phyloP scores from a whole-genome alignment of 2,888 invertebrate species.

The Aspidiotus rigidus region DNA sequence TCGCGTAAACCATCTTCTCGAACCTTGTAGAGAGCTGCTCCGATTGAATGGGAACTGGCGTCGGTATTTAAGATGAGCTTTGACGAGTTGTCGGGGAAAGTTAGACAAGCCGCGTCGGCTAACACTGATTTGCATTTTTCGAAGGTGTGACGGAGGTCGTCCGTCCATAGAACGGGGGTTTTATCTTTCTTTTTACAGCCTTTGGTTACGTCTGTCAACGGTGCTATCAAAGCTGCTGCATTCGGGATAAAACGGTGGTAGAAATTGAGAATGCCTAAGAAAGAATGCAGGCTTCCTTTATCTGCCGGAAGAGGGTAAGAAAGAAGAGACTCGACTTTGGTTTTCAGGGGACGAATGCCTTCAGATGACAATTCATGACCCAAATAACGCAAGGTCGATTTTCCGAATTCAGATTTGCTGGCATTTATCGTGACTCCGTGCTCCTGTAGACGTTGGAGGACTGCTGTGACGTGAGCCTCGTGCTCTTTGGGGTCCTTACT shows the following conservation, averaged over 20 bases:
- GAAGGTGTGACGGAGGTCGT: neutral
- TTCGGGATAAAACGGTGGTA: neutral
- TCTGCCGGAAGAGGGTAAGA: neutral
- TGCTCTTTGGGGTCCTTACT: constrained; percentile 37
- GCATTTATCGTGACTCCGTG: constrained; percentile 40
- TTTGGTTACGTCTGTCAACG: too few species aligned
- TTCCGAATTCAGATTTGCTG: constrained; percentile 40
- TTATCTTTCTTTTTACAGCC: neutral
- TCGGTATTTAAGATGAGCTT: neutral
- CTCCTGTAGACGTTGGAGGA: constrained; percentile 37
- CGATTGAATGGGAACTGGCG: neutral
- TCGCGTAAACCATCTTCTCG: neutral
- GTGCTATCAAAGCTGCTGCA: neutral
- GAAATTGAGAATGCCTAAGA: neutral
- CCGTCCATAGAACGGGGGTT: neutral
- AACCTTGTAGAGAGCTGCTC: neutral
- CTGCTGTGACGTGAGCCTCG: constrained; percentile 30
- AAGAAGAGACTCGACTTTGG: neutral
- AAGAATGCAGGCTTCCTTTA: neutral
- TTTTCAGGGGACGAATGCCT: constrained; percentile 37
- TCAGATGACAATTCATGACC: constrained; percentile 37
- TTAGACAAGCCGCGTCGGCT: neutral
- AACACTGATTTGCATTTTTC: neutral
- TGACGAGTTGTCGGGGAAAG: neutral
- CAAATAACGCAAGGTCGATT: constrained; percentile 38